Evolutionary conservation across 1,140 invertebrate genomes (phyloP).

Genomic region (Zaprionus tsacasi): DNA sequence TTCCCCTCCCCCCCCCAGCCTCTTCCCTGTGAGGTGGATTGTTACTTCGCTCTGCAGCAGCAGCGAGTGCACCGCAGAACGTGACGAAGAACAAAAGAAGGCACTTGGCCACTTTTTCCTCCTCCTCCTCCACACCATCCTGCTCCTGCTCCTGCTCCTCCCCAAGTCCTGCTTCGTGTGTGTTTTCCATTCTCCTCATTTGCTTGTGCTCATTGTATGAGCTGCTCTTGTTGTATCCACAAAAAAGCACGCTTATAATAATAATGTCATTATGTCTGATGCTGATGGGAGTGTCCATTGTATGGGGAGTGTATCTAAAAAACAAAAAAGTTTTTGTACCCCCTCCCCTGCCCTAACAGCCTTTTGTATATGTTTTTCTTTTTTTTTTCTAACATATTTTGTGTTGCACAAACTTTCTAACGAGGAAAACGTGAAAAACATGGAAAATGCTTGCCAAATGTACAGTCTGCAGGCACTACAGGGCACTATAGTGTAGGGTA

Average conservation of each 20-base stretch:
- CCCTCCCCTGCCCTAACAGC: not conserved
- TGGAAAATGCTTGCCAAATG: slow-evolving; percentile 27
- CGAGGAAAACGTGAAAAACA: slow-evolving; percentile 34
- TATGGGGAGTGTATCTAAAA: slow-evolving; percentile 28
- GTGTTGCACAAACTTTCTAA: slow-evolving; percentile 68
- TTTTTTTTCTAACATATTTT: slow-evolving; percentile 15
- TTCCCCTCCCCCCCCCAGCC: not conserved
- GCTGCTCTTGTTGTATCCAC: slow-evolving; percentile 78
- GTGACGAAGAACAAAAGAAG: slow-evolving; percentile 84
- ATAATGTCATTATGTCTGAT: slow-evolving; percentile 72
- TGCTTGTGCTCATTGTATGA: slow-evolving; percentile 6
- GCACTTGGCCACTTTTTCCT: slow-evolving; percentile 67
- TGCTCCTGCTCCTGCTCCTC: slow-evolving; percentile 8
- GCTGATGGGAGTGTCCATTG: slow-evolving; percentile 37
- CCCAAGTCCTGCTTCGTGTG: slow-evolving; percentile 12
- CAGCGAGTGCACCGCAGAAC: slow-evolving; percentile 70
- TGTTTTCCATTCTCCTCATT: slow-evolving; percentile 41
- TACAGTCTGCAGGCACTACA: slow-evolving; percentile 1
- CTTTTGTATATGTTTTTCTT: slow-evolving; percentile 11
- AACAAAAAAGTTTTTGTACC: slow-evolving; percentile 32
- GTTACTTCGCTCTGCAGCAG: slow-evolving; percentile 31
- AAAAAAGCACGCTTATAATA: slow-evolving; percentile 83
- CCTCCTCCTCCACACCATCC: slow-evolving; percentile 2
- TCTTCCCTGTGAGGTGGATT: slow-evolving; percentile 44
- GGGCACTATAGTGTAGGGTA: not conserved